Conservation (phyloP, 1,140 invertebrate genomes). For the Drosophila teissieri region DNA sequence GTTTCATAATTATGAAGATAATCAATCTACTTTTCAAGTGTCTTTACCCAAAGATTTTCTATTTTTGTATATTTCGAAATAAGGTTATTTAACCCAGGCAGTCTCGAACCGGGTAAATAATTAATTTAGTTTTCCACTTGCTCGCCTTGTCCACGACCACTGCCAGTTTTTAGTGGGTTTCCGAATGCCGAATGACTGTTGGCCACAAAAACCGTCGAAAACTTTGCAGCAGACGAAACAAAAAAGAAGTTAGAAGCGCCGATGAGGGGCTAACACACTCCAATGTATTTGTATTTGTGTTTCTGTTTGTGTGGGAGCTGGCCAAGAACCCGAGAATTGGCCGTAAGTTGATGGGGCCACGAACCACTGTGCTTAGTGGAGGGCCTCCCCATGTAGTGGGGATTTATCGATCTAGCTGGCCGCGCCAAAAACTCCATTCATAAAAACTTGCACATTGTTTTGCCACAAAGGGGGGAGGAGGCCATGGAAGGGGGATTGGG, state of each 20-base stretch:
- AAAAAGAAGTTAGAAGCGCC: conserved; percentile 26
- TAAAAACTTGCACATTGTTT: conserved; percentile 84
- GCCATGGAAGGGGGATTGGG: conserved; percentile 27
- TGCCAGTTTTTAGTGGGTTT: conserved; percentile 67
- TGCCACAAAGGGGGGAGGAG: conserved; percentile 32
- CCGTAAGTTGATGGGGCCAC: neutral
- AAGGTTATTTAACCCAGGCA: conserved; percentile 8
- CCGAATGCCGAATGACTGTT: conserved; percentile 64
- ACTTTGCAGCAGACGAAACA: conserved; percentile 41
- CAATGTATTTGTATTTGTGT: neutral
- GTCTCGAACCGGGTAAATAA: conserved; percentile 25
- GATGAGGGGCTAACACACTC: conserved; percentile 18
- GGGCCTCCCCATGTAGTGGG: conserved; percentile 64
- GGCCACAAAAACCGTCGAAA: conserved; percentile 50
- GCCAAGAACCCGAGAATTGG: conserved; percentile 30
- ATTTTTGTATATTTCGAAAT: neutral
- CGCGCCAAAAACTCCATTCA: conserved; percentile 84
- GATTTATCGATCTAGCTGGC: conserved; percentile 83
- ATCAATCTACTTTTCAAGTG: neutral
- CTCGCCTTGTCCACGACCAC: conserved; percentile 18
- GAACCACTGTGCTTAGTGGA: conserved; percentile 60
- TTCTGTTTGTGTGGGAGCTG: conserved; percentile 33
- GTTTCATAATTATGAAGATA: neutral
- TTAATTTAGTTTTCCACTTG: conserved; percentile 47
- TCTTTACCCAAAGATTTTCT: neutral